Conservation (phyloP, 2,888 invertebrate genomes). For the Steinernema carpocapsae region DNA sequence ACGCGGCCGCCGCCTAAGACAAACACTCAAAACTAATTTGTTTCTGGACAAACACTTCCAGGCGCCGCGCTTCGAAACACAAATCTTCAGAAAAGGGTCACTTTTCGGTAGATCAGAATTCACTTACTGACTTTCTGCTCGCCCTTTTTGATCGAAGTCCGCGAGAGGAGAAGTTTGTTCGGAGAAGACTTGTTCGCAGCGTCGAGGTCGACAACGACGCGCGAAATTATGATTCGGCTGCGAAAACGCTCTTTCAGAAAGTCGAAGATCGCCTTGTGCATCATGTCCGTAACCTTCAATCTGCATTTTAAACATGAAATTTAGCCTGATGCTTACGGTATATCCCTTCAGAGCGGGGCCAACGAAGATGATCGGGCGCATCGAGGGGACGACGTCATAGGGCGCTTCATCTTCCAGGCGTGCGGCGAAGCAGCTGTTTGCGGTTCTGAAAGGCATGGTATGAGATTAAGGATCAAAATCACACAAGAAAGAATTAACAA, state of each 20-base stretch:
- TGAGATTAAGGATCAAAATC: background rate
- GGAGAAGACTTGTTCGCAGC: constrained; percentile 13
- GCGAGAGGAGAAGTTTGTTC: constrained; percentile 25
- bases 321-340: background rate
- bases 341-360: constrained; percentile 88
- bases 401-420: constrained; percentile 74
- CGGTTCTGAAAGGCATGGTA: constrained; percentile 4
- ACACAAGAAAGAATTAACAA: background rate
- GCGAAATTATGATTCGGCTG: constrained; percentile 72
- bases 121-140: constrained; percentile 32
- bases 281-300: constrained; percentile 99
- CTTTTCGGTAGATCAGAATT: too few species aligned
- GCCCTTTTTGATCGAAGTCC: constrained; percentile 31
- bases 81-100: too few species aligned
- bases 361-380: constrained; percentile 97
- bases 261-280: constrained; percentile 99
- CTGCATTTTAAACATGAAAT: constrained; percentile 72
- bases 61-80: too few species aligned
- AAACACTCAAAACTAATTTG: background rate
- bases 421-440: constrained; percentile 21
- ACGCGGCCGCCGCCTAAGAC: background rate
- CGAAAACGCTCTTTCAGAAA: constrained; percentile 96
- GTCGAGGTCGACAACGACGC: constrained; percentile 24
- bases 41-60: too few species aligned
- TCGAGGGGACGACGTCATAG: constrained; percentile 98